Evolutionary conservation across 2,113 vertebrate species (phyloP).

Genomic region (Nothoprocta pentlandii): DNA sequence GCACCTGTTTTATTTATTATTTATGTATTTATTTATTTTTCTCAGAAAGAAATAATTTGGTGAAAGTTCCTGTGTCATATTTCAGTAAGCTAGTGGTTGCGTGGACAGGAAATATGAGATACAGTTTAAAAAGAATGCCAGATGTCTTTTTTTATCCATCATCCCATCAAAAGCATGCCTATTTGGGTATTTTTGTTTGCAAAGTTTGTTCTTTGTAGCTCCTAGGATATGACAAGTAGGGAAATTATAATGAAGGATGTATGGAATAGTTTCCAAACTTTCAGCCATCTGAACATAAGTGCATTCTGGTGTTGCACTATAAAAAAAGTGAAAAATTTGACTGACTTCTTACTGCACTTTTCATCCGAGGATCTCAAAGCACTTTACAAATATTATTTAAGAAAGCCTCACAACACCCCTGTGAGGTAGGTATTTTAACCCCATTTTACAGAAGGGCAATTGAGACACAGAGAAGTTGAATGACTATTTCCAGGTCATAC

Average conservation of each 20-base stretch:
- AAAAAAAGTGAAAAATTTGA: slow-evolving; percentile 15
- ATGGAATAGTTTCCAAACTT: background rate
- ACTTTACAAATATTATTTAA: slow-evolving; percentile 65
- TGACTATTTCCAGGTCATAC: slow-evolving; percentile 33
- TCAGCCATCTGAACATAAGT: background rate
- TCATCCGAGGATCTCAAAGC: slow-evolving; percentile 75
- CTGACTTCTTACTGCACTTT: slow-evolving; percentile 42
- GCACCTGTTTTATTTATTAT: background rate
- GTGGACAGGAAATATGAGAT: background rate
- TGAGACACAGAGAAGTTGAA: slow-evolving; percentile 32
- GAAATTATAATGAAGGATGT: background rate
- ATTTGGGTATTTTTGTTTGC: background rate
- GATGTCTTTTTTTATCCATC: background rate
- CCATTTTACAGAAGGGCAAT: slow-evolving; percentile 68
- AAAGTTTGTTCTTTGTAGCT: background rate
- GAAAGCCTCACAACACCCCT: slow-evolving; percentile 72
- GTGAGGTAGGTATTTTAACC: slow-evolving; percentile 68
- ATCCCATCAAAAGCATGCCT: background rate
- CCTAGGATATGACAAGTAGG: background rate
- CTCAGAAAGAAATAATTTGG: background rate
- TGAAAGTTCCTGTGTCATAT: background rate
- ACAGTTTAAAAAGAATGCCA: background rate
- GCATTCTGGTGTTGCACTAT: background rate
- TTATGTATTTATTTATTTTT: background rate
- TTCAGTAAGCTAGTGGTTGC: background rate